Percentiles rank a stretch among this genome's conserved stretches.
These are phyloP conservation scores for Echinops telfairi DNA, from an alignment of 2,113 vertebrate genomes.

Conservation along the genomic window DNA sequence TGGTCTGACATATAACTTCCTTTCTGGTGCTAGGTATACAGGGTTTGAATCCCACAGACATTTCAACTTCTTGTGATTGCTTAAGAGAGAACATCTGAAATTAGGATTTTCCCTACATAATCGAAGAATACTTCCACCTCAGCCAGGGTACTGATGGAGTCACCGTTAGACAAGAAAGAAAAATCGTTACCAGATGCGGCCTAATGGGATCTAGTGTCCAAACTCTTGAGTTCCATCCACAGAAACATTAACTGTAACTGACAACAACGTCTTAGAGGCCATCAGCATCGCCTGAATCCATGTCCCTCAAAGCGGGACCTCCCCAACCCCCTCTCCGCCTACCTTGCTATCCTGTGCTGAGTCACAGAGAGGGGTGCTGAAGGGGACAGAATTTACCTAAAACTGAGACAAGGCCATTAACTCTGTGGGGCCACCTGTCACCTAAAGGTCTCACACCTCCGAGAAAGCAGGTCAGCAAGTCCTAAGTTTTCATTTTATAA, in stretches of 20 bases:
- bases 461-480: background rate
- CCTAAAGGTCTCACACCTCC: background rate
- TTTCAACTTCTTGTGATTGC: background rate
- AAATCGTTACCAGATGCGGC: background rate
- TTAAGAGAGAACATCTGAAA: background rate
- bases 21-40: background rate
- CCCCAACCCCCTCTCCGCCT: background rate
- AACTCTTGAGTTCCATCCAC: background rate
- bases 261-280: background rate
- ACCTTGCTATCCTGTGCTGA: background rate
- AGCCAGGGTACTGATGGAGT: background rate
- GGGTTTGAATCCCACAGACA: background rate
- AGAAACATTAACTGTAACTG: background rate
- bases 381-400: background rate
- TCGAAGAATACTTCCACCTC: background rate
- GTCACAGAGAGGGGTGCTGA: background rate
- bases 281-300: background rate
- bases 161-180: background rate
- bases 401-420: background rate
- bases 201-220: background rate
- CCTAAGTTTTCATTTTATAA: background rate
- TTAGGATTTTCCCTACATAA: background rate
- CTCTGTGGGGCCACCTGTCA: background rate
- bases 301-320: background rate
- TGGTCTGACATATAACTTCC: slow-evolving; percentile 24